Percentiles rank a stretch among this genome's conserved stretches.
Conservation (phyloP, 2,888 invertebrate species). For the Perizoma flavofasciatum region DNA sequence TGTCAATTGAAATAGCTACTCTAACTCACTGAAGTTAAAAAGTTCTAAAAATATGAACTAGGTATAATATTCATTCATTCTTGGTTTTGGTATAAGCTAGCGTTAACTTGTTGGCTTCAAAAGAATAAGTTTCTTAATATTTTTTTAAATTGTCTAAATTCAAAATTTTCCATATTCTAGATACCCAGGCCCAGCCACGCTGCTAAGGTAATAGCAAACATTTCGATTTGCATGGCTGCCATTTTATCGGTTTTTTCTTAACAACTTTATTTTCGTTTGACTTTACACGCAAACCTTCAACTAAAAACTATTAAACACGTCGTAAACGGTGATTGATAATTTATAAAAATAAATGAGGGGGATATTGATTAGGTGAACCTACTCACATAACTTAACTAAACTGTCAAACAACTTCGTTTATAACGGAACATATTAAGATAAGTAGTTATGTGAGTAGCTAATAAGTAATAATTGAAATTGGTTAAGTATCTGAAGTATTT, state of each 20-base stretch:
- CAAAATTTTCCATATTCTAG: slow-evolving; percentile 49
- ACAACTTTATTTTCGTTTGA: slow-evolving; percentile 15
- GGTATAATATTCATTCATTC: no score
- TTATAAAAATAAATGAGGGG: slow-evolving; percentile 9
- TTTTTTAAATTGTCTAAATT: slow-evolving; percentile 30
- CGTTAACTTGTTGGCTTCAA: no score
- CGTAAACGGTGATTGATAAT: slow-evolving; percentile 19
- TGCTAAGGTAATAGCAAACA: slow-evolving; percentile 56
- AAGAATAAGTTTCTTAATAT: no score
- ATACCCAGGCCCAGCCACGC: slow-evolving; percentile 60
- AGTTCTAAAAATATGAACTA: not conserved
- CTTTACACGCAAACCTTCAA: slow-evolving; percentile 34
- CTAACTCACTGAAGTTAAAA: not conserved
- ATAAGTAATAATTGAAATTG: no score
- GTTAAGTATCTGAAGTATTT: no score
- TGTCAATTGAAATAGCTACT: slow-evolving; percentile 1
- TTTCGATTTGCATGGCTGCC: slow-evolving; percentile 41
- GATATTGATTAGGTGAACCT: not conserved
- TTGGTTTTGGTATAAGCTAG: no score
- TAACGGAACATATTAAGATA: no score
- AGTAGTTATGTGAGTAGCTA: no score
- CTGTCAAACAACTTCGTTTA: no score
- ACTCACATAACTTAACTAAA: no score
- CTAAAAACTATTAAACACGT: slow-evolving; percentile 20
- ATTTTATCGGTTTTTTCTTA: slow-evolving; percentile 27